phyloP scores from a whole-genome alignment of 2,888 invertebrate species.

The Conchocele bisecta region DNA sequence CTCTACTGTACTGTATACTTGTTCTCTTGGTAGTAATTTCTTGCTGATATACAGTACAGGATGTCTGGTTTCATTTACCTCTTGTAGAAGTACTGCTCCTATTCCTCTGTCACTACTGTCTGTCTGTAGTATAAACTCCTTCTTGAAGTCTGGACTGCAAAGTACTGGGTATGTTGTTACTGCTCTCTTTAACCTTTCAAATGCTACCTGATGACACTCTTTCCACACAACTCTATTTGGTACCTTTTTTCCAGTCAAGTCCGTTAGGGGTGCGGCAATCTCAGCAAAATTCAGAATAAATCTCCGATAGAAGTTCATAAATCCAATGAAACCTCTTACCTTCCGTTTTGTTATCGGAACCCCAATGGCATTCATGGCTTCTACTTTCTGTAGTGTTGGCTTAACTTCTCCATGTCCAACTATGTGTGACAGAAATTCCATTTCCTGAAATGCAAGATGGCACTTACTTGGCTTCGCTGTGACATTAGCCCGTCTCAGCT shows the following conservation, averaged over 20 bases:
- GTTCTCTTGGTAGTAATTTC: constrained; percentile 10
- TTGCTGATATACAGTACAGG: not conserved
- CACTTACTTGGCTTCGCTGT: constrained; percentile 1
- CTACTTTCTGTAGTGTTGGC: not conserved
- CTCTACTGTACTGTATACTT: not conserved
- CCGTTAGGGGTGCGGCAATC: not conserved
- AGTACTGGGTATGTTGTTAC: not conserved
- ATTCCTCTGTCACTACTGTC: not conserved
- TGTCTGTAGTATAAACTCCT: not conserved
- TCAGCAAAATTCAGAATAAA: constrained; percentile 9
- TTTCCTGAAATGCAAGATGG: not conserved
- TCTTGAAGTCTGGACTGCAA: not conserved
- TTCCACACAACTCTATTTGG: not conserved
- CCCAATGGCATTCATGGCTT: not conserved
- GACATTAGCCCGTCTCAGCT: not conserved
- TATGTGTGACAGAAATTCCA: not conserved
- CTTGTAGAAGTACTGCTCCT: not conserved
- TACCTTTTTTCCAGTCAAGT: not conserved
- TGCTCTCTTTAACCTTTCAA: not conserved
- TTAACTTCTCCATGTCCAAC: not conserved
- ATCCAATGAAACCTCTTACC: not conserved
- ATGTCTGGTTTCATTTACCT: not conserved
- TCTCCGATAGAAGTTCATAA: not conserved
- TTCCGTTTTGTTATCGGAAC: not conserved
- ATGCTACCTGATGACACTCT: not conserved